These are phyloP conservation scores for Lasioglossum zephyrum DNA, from an alignment of 2,888 invertebrate species.

Conservation along the genomic window DNA sequence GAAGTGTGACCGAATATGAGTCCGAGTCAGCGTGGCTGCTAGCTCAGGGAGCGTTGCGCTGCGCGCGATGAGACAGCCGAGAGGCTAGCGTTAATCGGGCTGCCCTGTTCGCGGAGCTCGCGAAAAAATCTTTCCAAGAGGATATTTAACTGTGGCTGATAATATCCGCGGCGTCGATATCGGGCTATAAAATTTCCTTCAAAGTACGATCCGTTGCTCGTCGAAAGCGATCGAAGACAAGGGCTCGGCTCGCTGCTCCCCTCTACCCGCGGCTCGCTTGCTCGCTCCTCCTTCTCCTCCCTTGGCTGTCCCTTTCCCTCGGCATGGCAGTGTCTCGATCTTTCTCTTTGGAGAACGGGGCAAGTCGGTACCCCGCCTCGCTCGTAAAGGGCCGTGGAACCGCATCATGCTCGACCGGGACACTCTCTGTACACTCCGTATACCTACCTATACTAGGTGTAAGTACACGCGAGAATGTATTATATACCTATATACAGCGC, in stretches of 20 bases:
- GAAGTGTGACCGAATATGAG: conserved; percentile 1
- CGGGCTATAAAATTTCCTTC: conserved; percentile 60
- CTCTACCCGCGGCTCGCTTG: conserved; percentile 23
- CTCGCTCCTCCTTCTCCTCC: conserved; percentile 29
- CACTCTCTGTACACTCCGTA: conserved; percentile 77
- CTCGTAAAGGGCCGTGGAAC: conserved; percentile 73
- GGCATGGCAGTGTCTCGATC: conserved; percentile 40
- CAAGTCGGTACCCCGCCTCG: conserved; percentile 71
- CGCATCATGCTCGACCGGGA: conserved; percentile 79
- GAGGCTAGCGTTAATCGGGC: background rate
- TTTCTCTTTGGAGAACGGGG: conserved; percentile 70
- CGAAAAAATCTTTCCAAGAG: background rate
- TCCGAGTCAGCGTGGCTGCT: background rate
- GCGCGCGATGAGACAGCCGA: background rate
- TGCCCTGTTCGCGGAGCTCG: no score
- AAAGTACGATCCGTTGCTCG: conserved; percentile 57
- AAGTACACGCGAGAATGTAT: conserved; percentile 76
- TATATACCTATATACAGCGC: conserved; percentile 70
- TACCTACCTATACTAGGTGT: conserved; percentile 77
- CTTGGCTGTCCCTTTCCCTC: conserved; percentile 46
- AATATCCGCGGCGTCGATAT: conserved; percentile 19
- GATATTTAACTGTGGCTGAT: conserved; percentile 5
- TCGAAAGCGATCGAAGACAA: conserved; percentile 68
- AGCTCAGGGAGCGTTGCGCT: background rate
- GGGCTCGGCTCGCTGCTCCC: conserved; percentile 53